A percentile compares a stretch with the other conserved stretches of the same genome.
phyloP scores from a whole-genome alignment of 2,113 vertebrate species.

The Apus apus region DNA sequence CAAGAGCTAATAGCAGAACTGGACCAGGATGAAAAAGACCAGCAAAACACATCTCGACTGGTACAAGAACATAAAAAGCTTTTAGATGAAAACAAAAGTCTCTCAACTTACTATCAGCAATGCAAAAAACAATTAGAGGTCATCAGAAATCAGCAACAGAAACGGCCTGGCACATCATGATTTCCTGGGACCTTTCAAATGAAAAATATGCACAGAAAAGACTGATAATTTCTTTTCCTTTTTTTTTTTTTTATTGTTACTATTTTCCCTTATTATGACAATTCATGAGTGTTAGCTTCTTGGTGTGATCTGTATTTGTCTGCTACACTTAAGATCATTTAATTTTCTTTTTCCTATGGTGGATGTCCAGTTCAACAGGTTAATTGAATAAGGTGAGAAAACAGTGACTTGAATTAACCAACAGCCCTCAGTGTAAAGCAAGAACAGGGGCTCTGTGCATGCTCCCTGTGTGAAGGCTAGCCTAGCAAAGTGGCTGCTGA shows the following conservation, averaged over 20 bases:
- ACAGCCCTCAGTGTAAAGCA: conserved; percentile 53
- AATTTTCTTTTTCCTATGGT: conserved; percentile 70
- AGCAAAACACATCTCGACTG: conserved; percentile 98
- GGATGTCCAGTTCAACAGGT: conserved; percentile 63
- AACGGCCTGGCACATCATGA: conserved; percentile 98
- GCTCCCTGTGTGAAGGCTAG: conserved; percentile 74
- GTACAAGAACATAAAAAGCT: conserved; percentile 99
- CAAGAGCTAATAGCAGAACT: conserved; percentile 97
- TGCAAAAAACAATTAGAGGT: conserved; percentile 99
- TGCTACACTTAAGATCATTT: conserved; percentile 75
- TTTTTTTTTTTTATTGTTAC: conserved; percentile 70
- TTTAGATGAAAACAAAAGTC: conserved; percentile 98
- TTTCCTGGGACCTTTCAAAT: conserved; percentile 71
- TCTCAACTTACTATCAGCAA: conserved; percentile 97
- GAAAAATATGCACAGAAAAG: conserved; percentile 77
- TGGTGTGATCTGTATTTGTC: conserved; percentile 78
- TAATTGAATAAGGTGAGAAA: conserved; percentile 51
- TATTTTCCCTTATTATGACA: conserved; percentile 71
- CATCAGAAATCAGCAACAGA: conserved; percentile 97
- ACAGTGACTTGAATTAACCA: conserved; percentile 70
- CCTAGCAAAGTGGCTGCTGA: conserved; percentile 68
- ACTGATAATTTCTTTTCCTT: conserved; percentile 65
- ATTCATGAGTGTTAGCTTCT: conserved; percentile 79
- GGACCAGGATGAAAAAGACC: conserved; percentile 99
- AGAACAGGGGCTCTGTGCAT: conserved; percentile 74